A percentile compares a stretch with the other conserved stretches of the same genome.
Conservation (phyloP, 2,113 vertebrate genomes). For the Eidolon helvum region DNA sequence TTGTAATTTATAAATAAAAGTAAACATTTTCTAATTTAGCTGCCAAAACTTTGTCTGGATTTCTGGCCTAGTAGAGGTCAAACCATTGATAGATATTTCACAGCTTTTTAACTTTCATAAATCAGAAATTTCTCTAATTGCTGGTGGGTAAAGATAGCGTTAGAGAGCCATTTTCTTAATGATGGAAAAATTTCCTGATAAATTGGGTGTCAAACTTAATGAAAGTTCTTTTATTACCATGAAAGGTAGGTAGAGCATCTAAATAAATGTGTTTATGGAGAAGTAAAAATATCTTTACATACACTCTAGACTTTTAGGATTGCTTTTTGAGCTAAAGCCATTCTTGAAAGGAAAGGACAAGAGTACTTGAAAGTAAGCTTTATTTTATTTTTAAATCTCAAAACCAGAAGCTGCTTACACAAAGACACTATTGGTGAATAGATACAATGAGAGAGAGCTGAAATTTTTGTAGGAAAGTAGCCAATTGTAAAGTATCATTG, state of each 20-base stretch:
- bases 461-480: neutral
- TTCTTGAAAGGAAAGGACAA: slow-evolving; percentile 50
- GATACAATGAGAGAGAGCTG: neutral
- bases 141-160: slow-evolving; percentile 1
- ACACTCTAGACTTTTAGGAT: neutral
- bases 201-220: neutral
- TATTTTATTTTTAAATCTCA: slow-evolving; percentile 61
- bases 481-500: neutral
- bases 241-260: neutral
- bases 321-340: slow-evolving; percentile 41
- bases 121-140: slow-evolving; percentile 55
- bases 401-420: slow-evolving; percentile 10
- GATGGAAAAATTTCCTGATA: slow-evolving; percentile 33
- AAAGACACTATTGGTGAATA: neutral
- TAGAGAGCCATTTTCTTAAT: slow-evolving; percentile 54
- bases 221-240: neutral
- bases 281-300: neutral
- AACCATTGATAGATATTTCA: slow-evolving; percentile 34
- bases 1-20: neutral
- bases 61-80: slow-evolving; percentile 36
- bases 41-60: neutral
- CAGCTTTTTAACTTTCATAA: slow-evolving; percentile 3
- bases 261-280: neutral
- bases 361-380: slow-evolving; percentile 32
- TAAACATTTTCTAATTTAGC: neutral